Evolutionary conservation across 2,113 vertebrate species (phyloP), one percentile per base, ranked within the genome.

Genomic region (Marcusenius ussheri): DNA sequence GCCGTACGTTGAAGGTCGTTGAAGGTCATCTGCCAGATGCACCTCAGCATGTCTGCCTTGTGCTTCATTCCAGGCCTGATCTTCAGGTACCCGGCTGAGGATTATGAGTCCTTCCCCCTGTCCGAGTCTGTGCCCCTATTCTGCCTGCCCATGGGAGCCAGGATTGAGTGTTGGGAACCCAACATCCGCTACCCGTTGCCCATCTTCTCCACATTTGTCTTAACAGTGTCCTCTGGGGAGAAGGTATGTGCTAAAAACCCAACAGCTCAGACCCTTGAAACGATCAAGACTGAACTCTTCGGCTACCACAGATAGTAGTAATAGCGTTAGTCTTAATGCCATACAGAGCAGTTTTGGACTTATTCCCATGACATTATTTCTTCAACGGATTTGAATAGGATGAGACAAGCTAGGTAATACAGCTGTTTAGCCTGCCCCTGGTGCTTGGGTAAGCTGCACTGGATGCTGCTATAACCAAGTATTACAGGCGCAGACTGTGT

Each of bases 131-230:
- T 99, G 53, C 98, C 98, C 88, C 96, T 99, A 2, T 99, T 99
- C 92, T 99, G 98, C 93, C 97, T 99, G 95, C 98, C 98, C 2
- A 99, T 99, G 98, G 98, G 98, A 90, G 98, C 98, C 91, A 98
- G 97, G 90, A 98, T 99, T 89, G 98, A 99, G 93, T 98, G 97
- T 90, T 99, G 98, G 98, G 97, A 97, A 1, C 94, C 97, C 6
- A 96, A 97, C 93, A 98, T 97, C 83, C 97, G 96, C 88, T 97
- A 99, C 56, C 98, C 98, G 5, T 94, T 99, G 88, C 98, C 98
- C 0, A 95, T 99, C 86, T 99, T 99, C 94, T 99, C 98, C 91
- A 99, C 98, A 0, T 99, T 99, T 92, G 98, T 99, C 62, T 93
- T 99, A 88, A 99, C 98, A 87, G 96, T 94, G 92, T 98, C 97